phyloP scores from a whole-genome alignment of 2,113 vertebrate species.

The Ameiurus melas region DNA sequence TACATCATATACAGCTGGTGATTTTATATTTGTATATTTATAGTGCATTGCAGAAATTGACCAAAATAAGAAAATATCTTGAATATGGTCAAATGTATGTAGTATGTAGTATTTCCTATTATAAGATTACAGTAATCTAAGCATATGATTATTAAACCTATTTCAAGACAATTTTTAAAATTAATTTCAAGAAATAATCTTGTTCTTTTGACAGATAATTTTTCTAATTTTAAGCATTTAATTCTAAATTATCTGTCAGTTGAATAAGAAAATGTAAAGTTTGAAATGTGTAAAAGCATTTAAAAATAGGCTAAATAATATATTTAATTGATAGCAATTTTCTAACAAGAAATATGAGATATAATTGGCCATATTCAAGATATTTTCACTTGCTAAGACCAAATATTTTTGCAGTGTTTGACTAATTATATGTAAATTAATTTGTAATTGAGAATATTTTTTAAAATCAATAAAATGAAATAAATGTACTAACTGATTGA shows the following conservation, averaged over 20 bases:
- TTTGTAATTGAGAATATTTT: background rate
- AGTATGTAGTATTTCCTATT: background rate
- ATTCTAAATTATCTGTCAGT: background rate
- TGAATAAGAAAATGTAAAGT: background rate
- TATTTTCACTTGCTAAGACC: background rate
- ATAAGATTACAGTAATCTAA: background rate
- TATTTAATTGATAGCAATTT: background rate
- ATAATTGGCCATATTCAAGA: background rate
- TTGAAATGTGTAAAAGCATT: background rate
- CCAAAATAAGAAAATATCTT: background rate
- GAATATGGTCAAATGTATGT: background rate
- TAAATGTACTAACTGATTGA: constrained; percentile 29
- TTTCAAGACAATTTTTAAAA: background rate
- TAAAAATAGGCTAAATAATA: background rate
- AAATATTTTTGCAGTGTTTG: background rate
- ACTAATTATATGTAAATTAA: background rate
- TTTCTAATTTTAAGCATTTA: background rate
- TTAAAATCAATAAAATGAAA: background rate
- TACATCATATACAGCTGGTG: background rate
- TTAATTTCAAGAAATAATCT: background rate
- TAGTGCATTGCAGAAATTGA: background rate
- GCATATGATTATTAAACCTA: background rate
- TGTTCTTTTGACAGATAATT: background rate
- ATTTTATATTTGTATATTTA: background rate
- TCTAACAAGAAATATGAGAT: background rate